Conservation (phyloP, 1,140 invertebrate species). For the Chrysoperla carnea region DNA sequence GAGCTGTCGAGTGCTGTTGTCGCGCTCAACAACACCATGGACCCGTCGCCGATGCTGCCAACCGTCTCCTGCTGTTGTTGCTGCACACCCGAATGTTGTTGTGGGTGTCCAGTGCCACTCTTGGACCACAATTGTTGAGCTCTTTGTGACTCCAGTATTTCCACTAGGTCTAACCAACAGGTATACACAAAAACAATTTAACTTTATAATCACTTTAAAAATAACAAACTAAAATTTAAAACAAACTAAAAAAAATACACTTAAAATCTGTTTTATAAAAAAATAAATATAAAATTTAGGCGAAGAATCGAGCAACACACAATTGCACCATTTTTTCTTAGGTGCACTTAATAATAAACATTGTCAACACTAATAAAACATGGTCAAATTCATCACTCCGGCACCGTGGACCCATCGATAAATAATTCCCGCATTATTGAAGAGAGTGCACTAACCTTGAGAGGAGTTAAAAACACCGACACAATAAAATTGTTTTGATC, state of each 20-base stretch:
- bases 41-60: slow-evolving; percentile 26
- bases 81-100: neutral
- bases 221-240: neutral
- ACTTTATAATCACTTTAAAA: neutral
- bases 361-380: too few relatives aligned
- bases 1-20: slow-evolving; percentile 3
- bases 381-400: too few relatives aligned
- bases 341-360: too few relatives aligned
- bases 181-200: neutral
- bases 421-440: neutral
- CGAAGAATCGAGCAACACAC: too few relatives aligned
- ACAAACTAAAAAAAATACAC: neutral
- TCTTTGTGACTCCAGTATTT: neutral
- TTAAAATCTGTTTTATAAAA: neutral
- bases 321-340: too few relatives aligned
- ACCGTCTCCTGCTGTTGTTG: slow-evolving; percentile 9
- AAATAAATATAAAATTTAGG: neutral
- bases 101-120: slow-evolving; percentile 30
- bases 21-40: slow-evolving; percentile 13
- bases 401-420: too few relatives aligned
- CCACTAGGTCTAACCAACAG: neutral
- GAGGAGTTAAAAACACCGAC: neutral
- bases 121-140: slow-evolving; percentile 27
- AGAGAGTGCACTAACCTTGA: neutral
- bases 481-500: neutral